Conservation (phyloP, 2,113 vertebrate species). For the Climacteris rufus region DNA sequence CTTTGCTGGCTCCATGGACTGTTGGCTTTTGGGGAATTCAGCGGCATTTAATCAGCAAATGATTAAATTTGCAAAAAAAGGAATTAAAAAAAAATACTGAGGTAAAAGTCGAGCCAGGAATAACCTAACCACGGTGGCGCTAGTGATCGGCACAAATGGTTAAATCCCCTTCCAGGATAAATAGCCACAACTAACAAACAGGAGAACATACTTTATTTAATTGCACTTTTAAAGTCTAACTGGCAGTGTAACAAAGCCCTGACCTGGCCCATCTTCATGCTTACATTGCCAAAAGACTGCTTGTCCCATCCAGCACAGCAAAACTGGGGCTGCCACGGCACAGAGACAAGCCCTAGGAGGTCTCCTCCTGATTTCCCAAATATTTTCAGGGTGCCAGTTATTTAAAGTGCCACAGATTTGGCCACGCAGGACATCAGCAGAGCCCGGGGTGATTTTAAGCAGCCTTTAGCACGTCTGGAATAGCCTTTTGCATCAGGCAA, state of each 20-base stretch:
- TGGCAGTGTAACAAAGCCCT: constrained; percentile 3
- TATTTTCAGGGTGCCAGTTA: neutral
- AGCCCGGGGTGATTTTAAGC: neutral
- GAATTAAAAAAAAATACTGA: neutral
- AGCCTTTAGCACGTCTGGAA: neutral
- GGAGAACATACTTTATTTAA: neutral
- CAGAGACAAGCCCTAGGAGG: neutral
- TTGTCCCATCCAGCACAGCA: neutral
- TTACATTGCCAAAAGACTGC: neutral
- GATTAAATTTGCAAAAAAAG: neutral
- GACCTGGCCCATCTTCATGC: neutral
- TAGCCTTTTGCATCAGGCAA: neutral
- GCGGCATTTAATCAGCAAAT: neutral
- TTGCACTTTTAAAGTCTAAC: neutral
- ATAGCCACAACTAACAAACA: neutral
- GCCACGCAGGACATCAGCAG: neutral
- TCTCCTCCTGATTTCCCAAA: neutral
- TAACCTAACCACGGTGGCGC: rapidly evolving
- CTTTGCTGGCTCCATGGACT: neutral
- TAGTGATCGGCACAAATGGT: neutral
- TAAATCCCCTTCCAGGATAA: neutral
- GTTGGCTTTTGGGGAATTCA: neutral
- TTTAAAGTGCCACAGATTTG: neutral
- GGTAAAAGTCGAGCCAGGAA: neutral
- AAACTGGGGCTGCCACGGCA: neutral